Evolutionary conservation across 2,797 vertebrate species (phyloP).

Genomic region (Microtus agrestis): DNA sequence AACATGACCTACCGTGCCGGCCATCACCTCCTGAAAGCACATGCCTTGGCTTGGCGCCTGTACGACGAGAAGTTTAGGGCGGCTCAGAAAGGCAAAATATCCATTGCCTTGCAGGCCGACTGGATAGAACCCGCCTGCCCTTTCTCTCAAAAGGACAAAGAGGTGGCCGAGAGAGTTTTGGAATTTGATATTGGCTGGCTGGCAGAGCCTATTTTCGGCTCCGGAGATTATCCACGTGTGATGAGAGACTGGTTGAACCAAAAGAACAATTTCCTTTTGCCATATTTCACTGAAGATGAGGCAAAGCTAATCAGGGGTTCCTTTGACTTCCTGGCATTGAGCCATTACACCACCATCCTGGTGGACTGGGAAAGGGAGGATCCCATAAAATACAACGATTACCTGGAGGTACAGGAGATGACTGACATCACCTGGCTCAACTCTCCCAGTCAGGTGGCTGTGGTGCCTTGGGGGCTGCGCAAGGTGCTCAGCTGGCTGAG

Average conservation of each 20-base stretch:
- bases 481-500: constrained; percentile 95
- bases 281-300: constrained; percentile 94
- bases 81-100: constrained; percentile 93
- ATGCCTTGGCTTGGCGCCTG: constrained; percentile 93
- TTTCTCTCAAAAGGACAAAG: constrained; percentile 92
- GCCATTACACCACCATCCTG: constrained; percentile 95
- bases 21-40: constrained; percentile 95
- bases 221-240: constrained; percentile 93
- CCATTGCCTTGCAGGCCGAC: constrained; percentile 95
- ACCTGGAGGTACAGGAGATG: constrained; percentile 94
- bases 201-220: constrained; percentile 96
- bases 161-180: constrained; percentile 93
- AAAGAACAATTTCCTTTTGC: constrained; percentile 92
- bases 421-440: constrained; percentile 96
- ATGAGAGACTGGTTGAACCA: constrained; percentile 95
- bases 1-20: constrained; percentile 92
- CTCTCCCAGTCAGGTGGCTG: constrained; percentile 90
- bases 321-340: constrained; percentile 96
- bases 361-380: constrained; percentile 95
- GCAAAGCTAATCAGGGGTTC: constrained; percentile 92
- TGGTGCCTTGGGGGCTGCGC: constrained; percentile 97
- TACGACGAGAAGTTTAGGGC: constrained; percentile 93
- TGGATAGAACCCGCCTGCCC: constrained; percentile 98
- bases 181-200: constrained; percentile 96
- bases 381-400: constrained; percentile 91